phyloP scores from a whole-genome alignment of 2,113 vertebrate species.

The Tragulus kanchil region DNA sequence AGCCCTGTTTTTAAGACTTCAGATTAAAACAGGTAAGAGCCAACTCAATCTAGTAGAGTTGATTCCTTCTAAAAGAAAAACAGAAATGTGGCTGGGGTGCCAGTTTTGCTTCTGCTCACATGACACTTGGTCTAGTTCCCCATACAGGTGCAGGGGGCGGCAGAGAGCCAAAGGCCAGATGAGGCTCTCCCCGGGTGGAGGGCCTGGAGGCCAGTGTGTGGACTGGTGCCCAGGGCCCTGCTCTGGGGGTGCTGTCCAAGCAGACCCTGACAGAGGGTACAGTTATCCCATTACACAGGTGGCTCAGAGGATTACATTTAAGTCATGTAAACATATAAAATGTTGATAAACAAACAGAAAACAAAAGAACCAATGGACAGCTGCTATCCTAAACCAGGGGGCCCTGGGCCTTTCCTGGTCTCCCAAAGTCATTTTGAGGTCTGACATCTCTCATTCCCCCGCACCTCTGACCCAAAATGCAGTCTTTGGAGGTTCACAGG shows the following conservation, averaged over 20 bases:
- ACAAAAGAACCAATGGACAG: background rate
- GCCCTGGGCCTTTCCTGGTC: too few relatives aligned
- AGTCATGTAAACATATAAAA: background rate
- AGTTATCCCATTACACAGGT: background rate
- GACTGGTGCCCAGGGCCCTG: accelerated
- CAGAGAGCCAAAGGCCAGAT: background rate
- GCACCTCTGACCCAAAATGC: too few relatives aligned
- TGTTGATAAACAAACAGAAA: background rate
- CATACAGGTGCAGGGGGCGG: background rate
- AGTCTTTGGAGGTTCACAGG: background rate
- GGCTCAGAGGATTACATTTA: background rate
- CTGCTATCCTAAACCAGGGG: background rate
- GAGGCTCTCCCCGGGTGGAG: background rate
- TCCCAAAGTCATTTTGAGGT: background rate
- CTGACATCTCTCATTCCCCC: background rate
- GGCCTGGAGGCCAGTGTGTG: background rate
- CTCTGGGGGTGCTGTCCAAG: background rate
- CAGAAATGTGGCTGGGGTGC: background rate
- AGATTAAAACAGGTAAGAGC: background rate
- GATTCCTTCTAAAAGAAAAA: background rate
- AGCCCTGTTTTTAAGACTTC: background rate
- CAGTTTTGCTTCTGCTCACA: background rate
- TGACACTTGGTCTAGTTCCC: too few relatives aligned
- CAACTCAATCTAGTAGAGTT: background rate
- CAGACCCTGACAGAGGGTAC: background rate